Conservation (phyloP, 2,888 invertebrate genomes). For the Drosophila pegasa region DNA sequence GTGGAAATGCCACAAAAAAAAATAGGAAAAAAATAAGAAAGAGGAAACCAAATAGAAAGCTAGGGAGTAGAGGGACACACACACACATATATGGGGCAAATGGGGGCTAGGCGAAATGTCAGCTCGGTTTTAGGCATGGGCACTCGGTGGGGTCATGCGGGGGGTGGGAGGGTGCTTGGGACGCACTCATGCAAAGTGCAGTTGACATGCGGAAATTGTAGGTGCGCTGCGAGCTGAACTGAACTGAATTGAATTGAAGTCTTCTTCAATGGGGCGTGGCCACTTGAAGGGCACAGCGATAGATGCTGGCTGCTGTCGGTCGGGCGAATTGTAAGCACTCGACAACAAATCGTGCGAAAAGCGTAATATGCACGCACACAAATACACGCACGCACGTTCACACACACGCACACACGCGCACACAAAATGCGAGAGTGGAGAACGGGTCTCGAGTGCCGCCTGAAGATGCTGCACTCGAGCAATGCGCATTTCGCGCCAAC, state of each 20-base stretch:
- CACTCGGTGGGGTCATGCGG: not conserved
- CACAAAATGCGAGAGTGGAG: not conserved
- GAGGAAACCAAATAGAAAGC: conserved; percentile 15
- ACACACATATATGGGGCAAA: not conserved
- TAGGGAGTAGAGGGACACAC: not conserved
- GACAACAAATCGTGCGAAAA: conserved; percentile 63
- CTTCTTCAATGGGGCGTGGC: conserved; percentile 64
- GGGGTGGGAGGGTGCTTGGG: conserved; percentile 1
- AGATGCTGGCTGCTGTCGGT: not conserved
- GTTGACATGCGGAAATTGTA: conserved; percentile 80
- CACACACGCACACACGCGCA: conserved; percentile 20
- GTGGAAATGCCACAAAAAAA: conserved; percentile 70
- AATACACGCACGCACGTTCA: conserved; percentile 33
- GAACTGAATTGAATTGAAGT: conserved; percentile 48
- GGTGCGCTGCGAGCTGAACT: conserved; percentile 56
- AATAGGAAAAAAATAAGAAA: conserved; percentile 16
- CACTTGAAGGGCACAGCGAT: conserved; percentile 28
- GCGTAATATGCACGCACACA: conserved; percentile 54
- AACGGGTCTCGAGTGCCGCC: conserved; percentile 15
- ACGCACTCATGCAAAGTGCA: conserved; percentile 80
- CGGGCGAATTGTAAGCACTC: conserved; percentile 34
- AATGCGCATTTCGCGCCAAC: conserved; percentile 43
- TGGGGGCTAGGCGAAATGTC: conserved; percentile 4
- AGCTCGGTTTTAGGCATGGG: not conserved
- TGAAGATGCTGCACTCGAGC: conserved; percentile 42